These are phyloP conservation scores for Stichodactyla mertensii DNA, from an alignment of 64 coral and sea anemone genomes.

Conservation along the genomic window DNA sequence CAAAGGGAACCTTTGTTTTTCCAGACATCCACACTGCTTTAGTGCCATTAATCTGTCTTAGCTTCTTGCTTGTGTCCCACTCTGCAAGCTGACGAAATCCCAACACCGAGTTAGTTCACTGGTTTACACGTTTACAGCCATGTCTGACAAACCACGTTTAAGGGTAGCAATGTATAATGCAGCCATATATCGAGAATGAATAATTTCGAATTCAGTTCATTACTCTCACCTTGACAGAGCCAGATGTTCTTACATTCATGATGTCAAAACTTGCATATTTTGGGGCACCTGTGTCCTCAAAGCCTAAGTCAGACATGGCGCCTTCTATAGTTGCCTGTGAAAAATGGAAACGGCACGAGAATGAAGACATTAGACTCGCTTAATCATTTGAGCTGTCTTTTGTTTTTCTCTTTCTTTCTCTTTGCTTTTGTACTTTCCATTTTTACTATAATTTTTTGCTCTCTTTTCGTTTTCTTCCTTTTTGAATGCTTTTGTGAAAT, in stretches of 20 bases:
- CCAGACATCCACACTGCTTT: constrained; percentile 33
- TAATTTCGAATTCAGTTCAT: neutral
- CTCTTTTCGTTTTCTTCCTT: neutral
- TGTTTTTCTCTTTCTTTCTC: constrained; percentile 12
- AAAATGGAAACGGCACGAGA: neutral
- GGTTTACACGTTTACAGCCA: too few species aligned
- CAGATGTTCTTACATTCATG: constrained; percentile 34
- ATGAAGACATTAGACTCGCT: neutral
- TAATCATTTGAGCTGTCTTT: neutral
- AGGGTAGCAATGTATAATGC: neutral
- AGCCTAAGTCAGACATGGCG: constrained; percentile 29
- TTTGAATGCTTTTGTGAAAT: neutral
- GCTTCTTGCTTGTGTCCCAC: constrained; percentile 15
- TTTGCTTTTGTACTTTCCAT: neutral
- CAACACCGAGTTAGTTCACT: too few species aligned
- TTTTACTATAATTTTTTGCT: neutral
- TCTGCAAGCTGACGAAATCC: constrained; percentile 29
- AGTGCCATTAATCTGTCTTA: constrained; percentile 1
- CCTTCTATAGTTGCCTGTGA: constrained; percentile 9
- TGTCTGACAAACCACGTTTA: too few species aligned
- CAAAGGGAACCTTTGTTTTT: constrained; percentile 23
- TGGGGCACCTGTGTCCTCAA: constrained; percentile 16
- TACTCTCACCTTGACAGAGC: constrained; percentile 27
- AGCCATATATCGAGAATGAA: neutral
- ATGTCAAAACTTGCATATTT: constrained; percentile 32